Evolutionary conservation across 2,113 vertebrate species (phyloP).

Genomic region (Plestiodon gilberti): DNA sequence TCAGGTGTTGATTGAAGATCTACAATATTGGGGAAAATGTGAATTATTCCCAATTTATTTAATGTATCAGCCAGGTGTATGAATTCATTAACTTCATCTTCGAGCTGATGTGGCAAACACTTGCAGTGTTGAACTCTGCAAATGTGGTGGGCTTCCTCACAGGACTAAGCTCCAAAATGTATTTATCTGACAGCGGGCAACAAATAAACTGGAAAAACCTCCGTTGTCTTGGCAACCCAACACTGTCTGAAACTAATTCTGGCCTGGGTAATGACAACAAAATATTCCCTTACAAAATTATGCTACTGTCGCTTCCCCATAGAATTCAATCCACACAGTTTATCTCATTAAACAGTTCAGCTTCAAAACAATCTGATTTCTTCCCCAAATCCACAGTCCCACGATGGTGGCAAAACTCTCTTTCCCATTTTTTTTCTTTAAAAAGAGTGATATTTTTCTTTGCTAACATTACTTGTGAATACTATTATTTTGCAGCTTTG

Average conservation of each 20-base stretch:
- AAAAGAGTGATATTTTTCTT: neutral
- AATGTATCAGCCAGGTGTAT: neutral
- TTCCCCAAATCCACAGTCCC: neutral
- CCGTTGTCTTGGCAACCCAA: conserved; percentile 59
- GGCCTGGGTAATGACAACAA: conserved; percentile 40
- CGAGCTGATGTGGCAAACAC: conserved; percentile 22
- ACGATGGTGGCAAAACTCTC: neutral
- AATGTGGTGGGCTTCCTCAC: conserved; percentile 27
- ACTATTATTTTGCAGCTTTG: neutral
- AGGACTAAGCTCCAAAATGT: conserved; percentile 49
- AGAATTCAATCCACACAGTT: conserved; percentile 3
- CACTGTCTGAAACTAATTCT: conserved; percentile 54
- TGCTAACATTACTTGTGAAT: conserved; percentile 40
- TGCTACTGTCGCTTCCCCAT: neutral
- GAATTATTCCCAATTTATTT: neutral
- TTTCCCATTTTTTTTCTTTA: conserved; percentile 27
- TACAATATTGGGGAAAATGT: neutral
- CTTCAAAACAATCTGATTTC: conserved; percentile 28
- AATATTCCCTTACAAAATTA: conserved; percentile 41
- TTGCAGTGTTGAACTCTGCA: conserved; percentile 26
- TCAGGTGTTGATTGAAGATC: neutral
- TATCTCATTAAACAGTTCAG: neutral
- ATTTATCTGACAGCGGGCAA: conserved; percentile 57
- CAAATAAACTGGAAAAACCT: conserved; percentile 49
- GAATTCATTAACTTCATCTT: conserved; percentile 3